Conservation (phyloP, 2,888 invertebrate genomes). For the Spilosoma lubricipeda region DNA sequence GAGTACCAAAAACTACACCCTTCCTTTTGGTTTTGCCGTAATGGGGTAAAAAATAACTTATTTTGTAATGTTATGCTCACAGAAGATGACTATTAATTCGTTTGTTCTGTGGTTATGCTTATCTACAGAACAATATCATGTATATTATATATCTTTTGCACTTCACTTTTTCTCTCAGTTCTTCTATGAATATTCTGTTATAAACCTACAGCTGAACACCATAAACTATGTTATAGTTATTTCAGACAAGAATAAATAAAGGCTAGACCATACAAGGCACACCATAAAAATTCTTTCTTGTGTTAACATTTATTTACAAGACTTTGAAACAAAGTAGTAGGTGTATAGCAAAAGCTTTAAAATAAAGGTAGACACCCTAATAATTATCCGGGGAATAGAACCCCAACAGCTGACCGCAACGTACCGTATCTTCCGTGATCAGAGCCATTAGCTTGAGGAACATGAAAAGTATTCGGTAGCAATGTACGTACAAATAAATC, state of each 20-base stretch:
- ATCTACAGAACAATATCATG: background rate
- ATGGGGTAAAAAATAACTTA: no score
- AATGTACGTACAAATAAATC: slow-evolving; percentile 7
- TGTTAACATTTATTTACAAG: background rate
- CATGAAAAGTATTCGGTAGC: slow-evolving; percentile 39
- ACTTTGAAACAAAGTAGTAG: slow-evolving; percentile 4
- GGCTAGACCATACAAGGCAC: background rate
- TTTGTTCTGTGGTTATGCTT: no score
- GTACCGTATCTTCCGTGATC: slow-evolving; percentile 51
- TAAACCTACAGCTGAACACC: background rate
- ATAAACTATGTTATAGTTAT: background rate
- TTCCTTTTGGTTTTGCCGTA: no score
- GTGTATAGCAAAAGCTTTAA: slow-evolving; percentile 24
- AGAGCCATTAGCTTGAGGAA: slow-evolving; percentile 36
- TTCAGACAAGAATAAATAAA: background rate
- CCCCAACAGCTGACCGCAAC: slow-evolving; percentile 52
- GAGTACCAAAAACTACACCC: no score
- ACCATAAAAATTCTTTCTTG: slow-evolving; percentile 6
- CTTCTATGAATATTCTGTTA: background rate
- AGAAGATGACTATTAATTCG: no score
- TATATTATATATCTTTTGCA: background rate
- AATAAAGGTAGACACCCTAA: slow-evolving; percentile 50
- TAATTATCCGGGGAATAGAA: slow-evolving; percentile 47
- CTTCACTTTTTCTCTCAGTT: background rate
- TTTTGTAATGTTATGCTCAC: no score